Conservation (phyloP, 37 sponge, comb jelly and placozoan species). For the Diacarnus erythraeanus region DNA sequence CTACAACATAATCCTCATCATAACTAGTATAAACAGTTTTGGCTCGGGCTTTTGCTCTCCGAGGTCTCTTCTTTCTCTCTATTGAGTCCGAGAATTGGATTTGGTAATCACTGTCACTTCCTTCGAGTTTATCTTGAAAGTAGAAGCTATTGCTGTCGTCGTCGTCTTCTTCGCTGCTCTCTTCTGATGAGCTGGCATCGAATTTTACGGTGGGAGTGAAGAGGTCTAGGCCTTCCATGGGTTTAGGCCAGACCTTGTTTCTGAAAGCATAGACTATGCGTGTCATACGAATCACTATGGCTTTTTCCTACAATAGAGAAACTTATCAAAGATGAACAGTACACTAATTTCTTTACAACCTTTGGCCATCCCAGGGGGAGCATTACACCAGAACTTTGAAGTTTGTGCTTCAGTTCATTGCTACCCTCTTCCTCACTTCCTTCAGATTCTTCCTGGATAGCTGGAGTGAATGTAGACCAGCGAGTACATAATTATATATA, state of each 20-base stretch:
- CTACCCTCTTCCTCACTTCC: slow-evolving; percentile 14
- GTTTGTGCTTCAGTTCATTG: background rate
- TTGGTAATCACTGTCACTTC: slow-evolving; percentile 7
- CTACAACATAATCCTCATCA: background rate
- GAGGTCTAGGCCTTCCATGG: slow-evolving; percentile 84
- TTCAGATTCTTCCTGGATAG: background rate
- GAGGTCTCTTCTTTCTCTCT: background rate
- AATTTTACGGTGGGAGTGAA: slow-evolving; percentile 44
- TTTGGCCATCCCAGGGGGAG: slow-evolving; percentile 85
- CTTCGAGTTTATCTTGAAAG: background rate
- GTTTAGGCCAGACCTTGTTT: slow-evolving; percentile 73
- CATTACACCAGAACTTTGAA: background rate
- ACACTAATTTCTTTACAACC: slow-evolving; percentile 22
- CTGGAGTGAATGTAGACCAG: background rate
- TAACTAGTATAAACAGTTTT: background rate
- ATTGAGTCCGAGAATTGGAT: background rate
- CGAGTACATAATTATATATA: background rate
- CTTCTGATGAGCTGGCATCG: slow-evolving; percentile 2
- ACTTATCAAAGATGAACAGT: background rate
- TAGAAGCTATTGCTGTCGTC: slow-evolving; percentile 5
- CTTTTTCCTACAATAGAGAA: slow-evolving; percentile 64
- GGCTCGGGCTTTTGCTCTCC: background rate
- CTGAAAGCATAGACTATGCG: slow-evolving; percentile 77
- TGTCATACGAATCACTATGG: slow-evolving; percentile 69
- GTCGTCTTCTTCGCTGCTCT: slow-evolving; percentile 2